phyloP scores from a whole-genome alignment of 2,888 invertebrate species.

The Cremastobaeus sp. region DNA sequence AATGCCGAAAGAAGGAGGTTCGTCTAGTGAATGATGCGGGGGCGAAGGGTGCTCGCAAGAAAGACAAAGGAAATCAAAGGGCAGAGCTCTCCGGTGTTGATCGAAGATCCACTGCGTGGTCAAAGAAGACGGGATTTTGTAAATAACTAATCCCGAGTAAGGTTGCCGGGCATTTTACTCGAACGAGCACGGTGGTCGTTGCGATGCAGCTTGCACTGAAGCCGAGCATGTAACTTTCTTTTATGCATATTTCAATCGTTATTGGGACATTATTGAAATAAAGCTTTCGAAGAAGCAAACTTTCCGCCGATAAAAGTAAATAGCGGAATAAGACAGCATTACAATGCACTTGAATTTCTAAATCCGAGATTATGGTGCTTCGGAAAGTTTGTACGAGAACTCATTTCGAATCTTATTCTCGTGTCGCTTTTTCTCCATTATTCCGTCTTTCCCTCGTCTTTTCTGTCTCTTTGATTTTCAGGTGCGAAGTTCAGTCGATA shows the following conservation, averaged over 20 bases:
- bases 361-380: slow-evolving; percentile 51
- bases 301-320: slow-evolving; percentile 42
- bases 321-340: slow-evolving; percentile 33
- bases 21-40: slow-evolving; percentile 52
- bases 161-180: slow-evolving; percentile 6
- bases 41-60: slow-evolving; percentile 64
- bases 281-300: slow-evolving; percentile 19
- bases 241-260: slow-evolving; percentile 27
- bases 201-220: not conserved
- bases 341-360: slow-evolving; percentile 41
- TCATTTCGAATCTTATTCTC: slow-evolving; percentile 43
- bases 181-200: not conserved
- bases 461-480: slow-evolving; percentile 59
- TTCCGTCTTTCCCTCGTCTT: slow-evolving; percentile 21
- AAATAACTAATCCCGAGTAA: slow-evolving; percentile 36
- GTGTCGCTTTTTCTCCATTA: slow-evolving; percentile 22
- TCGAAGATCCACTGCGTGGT: slow-evolving; percentile 37
- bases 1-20: slow-evolving; percentile 58
- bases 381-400: slow-evolving; percentile 31
- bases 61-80: slow-evolving; percentile 68
- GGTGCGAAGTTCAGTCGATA: slow-evolving; percentile 58
- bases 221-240: not conserved
- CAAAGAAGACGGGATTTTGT: slow-evolving; percentile 20
- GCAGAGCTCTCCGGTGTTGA: slow-evolving; percentile 51
- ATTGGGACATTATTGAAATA: slow-evolving; percentile 41